These are phyloP conservation scores for Globia sparganii DNA, from an alignment of 2,888 invertebrate species.

Conservation along the genomic window DNA sequence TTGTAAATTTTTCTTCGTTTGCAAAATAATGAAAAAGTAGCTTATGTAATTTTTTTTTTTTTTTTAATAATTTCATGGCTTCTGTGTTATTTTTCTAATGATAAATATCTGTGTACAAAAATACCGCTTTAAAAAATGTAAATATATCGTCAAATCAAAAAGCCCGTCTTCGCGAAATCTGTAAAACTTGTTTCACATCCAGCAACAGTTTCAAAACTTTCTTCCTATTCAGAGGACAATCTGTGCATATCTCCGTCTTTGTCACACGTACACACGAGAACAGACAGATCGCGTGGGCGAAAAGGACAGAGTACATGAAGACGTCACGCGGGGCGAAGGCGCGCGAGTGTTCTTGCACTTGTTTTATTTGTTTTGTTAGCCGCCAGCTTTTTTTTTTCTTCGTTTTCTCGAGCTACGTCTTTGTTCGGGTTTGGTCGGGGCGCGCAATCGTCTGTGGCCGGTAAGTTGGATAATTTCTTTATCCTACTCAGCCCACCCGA, in stretches of 20 bases:
- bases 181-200: slow-evolving; percentile 88
- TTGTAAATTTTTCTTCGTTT: not conserved
- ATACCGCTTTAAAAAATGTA: slow-evolving; percentile 66
- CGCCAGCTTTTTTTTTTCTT: slow-evolving; percentile 80
- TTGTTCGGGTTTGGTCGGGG: slow-evolving; percentile 84
- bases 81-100: slow-evolving; percentile 24
- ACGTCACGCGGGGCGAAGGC: slow-evolving; percentile 89
- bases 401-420: slow-evolving; percentile 87
- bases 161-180: slow-evolving; percentile 87
- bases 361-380: slow-evolving; percentile 88
- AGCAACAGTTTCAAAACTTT: slow-evolving; percentile 88
- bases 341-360: slow-evolving; percentile 90
- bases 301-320: slow-evolving; percentile 87
- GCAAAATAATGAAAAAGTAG: not conserved
- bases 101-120: slow-evolving; percentile 23
- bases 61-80: slow-evolving; percentile 3
- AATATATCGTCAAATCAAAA: slow-evolving; percentile 77
- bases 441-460: slow-evolving; percentile 83
- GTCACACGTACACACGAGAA: slow-evolving; percentile 71
- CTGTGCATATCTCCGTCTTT: slow-evolving; percentile 77
- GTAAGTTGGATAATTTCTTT: slow-evolving; percentile 90
- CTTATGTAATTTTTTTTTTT: not conserved
- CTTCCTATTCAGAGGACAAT: slow-evolving; percentile 84
- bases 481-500: slow-evolving; percentile 87
- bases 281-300: slow-evolving; percentile 77